phyloP scores from a whole-genome alignment of 2,888 invertebrate genomes.

The Galerucella calmariensis region DNA sequence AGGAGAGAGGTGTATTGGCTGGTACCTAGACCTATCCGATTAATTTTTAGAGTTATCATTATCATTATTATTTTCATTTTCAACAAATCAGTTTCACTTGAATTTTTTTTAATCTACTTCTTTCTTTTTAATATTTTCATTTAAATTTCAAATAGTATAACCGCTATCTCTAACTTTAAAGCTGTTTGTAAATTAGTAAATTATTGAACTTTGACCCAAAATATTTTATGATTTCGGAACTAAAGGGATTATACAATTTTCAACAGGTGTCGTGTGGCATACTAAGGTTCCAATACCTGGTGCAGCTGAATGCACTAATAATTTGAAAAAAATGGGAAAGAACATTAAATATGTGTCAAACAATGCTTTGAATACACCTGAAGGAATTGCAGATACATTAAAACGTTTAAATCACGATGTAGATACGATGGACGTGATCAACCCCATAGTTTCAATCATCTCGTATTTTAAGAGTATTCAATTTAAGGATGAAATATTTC shows the following conservation, averaged over 20 bases:
- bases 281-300: constrained; percentile 21
- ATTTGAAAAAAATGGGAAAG: constrained; percentile 33
- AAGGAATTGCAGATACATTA: neutral
- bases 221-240: too few relatives aligned
- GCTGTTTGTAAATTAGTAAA: too few relatives aligned
- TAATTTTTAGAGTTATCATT: too few relatives aligned
- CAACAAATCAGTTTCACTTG: too few relatives aligned
- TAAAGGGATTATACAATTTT: neutral
- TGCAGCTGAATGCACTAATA: constrained; percentile 24
- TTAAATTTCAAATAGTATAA: too few relatives aligned
- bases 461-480: constrained; percentile 26
- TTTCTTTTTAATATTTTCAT: too few relatives aligned
- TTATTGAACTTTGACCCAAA: too few relatives aligned
- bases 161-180: too few relatives aligned
- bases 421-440: constrained; percentile 21
- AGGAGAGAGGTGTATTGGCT: too few relatives aligned
- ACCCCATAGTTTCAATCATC: constrained; percentile 10
- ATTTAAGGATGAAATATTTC: constrained; percentile 24
- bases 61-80: too few relatives aligned
- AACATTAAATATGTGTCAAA: constrained; percentile 28
- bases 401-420: neutral
- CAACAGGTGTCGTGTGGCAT: constrained; percentile 35
- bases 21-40: too few relatives aligned
- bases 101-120: too few relatives aligned
- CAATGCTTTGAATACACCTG: constrained; percentile 8